Percentiles rank a stretch among this genome's conserved stretches.
Evolutionary conservation across 2,797 vertebrate genomes (phyloP).

Genomic region (Pseudotriccus pelzelni): DNA sequence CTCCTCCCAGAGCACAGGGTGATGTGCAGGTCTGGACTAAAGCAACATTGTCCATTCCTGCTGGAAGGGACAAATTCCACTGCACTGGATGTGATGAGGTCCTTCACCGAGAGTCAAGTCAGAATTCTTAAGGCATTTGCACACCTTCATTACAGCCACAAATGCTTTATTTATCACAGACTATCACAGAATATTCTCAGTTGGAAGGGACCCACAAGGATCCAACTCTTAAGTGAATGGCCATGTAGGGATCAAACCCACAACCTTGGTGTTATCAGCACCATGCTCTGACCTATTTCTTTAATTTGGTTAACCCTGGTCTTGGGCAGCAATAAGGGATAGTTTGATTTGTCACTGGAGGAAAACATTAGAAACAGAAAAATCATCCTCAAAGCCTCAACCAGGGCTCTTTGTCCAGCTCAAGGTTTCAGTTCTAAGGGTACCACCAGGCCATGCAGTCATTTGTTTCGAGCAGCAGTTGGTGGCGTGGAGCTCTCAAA

Average conservation of each 20-base stretch:
- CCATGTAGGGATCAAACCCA: neutral
- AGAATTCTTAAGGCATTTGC: neutral
- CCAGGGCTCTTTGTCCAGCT: neutral
- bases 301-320: neutral
- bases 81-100: neutral
- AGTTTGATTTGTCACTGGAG: neutral
- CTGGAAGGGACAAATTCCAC: accelerated
- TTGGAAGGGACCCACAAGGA: neutral
- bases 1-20: neutral
- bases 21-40: neutral
- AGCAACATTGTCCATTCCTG: neutral
- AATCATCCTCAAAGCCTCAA: neutral
- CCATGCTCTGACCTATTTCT: neutral
- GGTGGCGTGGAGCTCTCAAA: neutral
- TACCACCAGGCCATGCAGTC: neutral
- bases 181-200: neutral
- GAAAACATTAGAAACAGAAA: neutral
- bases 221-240: neutral
- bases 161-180: neutral
- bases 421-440: neutral
- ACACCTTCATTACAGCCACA: neutral
- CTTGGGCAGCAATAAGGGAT: neutral
- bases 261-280: neutral
- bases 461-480: neutral
- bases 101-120: neutral